A percentile compares a stretch with the other conserved stretches of the same genome.
Evolutionary conservation across 1,140 invertebrate genomes (phyloP).

Genomic region (Drosophila bocqueti): DNA sequence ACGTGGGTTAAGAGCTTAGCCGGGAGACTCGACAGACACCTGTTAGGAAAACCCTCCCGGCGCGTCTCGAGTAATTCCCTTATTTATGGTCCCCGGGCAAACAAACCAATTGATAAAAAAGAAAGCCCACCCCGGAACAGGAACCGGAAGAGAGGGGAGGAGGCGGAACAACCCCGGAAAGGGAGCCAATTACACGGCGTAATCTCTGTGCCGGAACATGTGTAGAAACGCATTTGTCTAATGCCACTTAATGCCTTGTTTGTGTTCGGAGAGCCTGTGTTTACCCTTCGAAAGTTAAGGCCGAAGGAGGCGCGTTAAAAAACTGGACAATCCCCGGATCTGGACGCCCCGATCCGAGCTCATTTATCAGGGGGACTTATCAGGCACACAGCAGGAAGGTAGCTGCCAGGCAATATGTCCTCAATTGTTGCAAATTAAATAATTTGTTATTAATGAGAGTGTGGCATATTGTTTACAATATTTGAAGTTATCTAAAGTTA

Average conservation of each 20-base stretch:
- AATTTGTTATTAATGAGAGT: neutral
- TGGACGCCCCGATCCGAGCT: neutral
- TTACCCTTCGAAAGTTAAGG: conserved; percentile 66
- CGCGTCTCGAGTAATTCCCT: conserved; percentile 53
- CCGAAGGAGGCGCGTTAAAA: conserved; percentile 4
- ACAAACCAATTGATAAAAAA: conserved; percentile 80
- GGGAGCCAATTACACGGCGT: conserved; percentile 79
- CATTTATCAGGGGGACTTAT: conserved; percentile 60
- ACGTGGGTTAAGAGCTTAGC: conserved; percentile 26
- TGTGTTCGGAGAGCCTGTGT: conserved; percentile 81
- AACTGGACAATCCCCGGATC: conserved; percentile 14
- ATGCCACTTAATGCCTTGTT: conserved; percentile 84
- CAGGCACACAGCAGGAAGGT: conserved; percentile 4
- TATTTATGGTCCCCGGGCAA: conserved; percentile 70
- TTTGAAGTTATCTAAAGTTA: neutral
- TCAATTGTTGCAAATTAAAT: conserved; percentile 4
- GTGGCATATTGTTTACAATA: neutral
- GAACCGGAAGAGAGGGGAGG: neutral
- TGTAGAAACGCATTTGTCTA: conserved; percentile 82
- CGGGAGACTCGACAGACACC: conserved; percentile 57
- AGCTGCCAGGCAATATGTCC: conserved; percentile 13
- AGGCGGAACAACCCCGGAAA: neutral
- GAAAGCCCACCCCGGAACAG: conserved; percentile 13
- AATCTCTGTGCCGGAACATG: conserved; percentile 80
- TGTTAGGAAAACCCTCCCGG: conserved; percentile 57